phyloP scores from a whole-genome alignment of 2,888 invertebrate species.

The Drosophila peninsularis region DNA sequence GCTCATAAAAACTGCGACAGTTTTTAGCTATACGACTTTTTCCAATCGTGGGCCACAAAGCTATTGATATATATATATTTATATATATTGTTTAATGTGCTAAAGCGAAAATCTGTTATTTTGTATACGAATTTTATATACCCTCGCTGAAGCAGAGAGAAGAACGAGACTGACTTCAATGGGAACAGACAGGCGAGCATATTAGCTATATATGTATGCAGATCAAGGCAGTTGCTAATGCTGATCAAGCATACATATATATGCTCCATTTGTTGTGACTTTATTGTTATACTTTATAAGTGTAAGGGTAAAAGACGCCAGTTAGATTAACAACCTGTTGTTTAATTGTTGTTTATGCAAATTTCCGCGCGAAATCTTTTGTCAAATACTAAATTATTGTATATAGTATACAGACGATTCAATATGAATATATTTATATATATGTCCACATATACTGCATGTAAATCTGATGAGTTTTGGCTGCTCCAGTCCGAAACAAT shows the following conservation, averaged over 20 bases:
- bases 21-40: not conserved
- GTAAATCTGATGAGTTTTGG: conserved; percentile 12
- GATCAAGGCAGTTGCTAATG: not conserved
- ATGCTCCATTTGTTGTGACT: not conserved
- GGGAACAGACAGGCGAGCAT: not conserved
- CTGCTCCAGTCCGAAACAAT: conserved; percentile 29
- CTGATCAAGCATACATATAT: not conserved
- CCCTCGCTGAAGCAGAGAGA: not conserved
- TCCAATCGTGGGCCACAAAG: conserved; percentile 1
- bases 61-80: not conserved
- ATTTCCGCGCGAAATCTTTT: conserved; percentile 25
- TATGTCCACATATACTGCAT: not conserved
- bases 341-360: conserved; percentile 37
- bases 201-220: not conserved
- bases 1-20: conserved; percentile 13
- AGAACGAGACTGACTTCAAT: not conserved
- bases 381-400: conserved; percentile 16
- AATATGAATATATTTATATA: not conserved
- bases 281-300: not conserved
- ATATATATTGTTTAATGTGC: conserved; percentile 6
- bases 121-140: not conserved
- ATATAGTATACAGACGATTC: not conserved
- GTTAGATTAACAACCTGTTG: conserved; percentile 20
- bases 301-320: conserved; percentile 5
- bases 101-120: too few relatives aligned